Conservation (phyloP, 2,113 vertebrate species). For the Muscicapa adusta region DNA sequence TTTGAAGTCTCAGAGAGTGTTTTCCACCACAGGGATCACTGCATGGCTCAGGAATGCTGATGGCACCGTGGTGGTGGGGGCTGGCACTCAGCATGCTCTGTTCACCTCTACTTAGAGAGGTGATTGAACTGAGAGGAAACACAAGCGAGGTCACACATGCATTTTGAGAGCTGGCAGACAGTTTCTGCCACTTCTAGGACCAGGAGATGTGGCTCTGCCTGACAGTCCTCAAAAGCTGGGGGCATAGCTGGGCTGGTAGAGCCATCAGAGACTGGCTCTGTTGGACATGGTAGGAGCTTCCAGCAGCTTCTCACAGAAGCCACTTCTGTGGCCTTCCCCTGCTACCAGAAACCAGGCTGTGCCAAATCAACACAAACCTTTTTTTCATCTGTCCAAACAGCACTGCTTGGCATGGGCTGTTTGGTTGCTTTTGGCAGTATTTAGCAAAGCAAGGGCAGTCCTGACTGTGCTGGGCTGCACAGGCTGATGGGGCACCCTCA, state of each 20-base stretch:
- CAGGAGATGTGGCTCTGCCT: background rate
- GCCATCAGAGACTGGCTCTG: background rate
- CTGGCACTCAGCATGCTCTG: background rate
- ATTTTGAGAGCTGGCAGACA: background rate
- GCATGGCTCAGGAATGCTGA: background rate
- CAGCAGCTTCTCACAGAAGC: background rate
- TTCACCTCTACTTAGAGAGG: background rate
- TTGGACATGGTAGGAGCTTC: background rate
- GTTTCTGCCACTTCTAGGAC: background rate
- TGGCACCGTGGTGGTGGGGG: background rate
- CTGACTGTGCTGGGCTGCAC: background rate
- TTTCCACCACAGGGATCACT: background rate
- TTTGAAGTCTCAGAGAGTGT: background rate
- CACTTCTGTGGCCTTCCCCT: background rate
- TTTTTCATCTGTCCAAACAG: background rate
- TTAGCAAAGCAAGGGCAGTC: background rate
- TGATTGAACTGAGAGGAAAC: background rate
- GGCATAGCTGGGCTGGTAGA: background rate
- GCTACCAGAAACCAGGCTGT: background rate
- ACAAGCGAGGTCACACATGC: accelerated
- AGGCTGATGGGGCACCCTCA: background rate
- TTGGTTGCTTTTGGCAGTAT: background rate
- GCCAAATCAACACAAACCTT: background rate
- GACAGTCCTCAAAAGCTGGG: accelerated
- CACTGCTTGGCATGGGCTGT: background rate